Base-by-base conservation (phyloP, 2,797 vertebrate genomes). In the Megaceryle alcyon region DNA sequence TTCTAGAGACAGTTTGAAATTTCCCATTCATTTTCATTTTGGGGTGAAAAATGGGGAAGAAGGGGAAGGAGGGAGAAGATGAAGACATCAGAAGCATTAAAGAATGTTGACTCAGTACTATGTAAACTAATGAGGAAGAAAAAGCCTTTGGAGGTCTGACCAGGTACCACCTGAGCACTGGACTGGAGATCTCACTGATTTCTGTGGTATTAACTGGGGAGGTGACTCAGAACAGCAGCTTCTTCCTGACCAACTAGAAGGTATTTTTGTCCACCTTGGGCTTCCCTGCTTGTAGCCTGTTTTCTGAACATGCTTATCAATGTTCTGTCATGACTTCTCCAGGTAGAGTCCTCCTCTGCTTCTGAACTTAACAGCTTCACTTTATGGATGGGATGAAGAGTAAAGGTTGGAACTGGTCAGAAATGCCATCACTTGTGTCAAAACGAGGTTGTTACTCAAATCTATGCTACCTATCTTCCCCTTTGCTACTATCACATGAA, bases 381-480 rank as follows among this genome's bases (percentile, higher is more conserved):
- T 49, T 71, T 66, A 49, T 9, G 21, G 14, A 31, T 16, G 31
- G 49, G 33, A n/a, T 37, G 66, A n/a, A 57, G 64, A 59, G 63
- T 7, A 59, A 48, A 61, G 25, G 39, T 31, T 48, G 61, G 44
- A 64, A 64, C 26, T 4, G 49, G 39, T 60, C 39, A 65, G 73
- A 61, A 66, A 76, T 10, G 56, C 48, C 11, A 16, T 13, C 25
- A 4, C 3, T 19, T 14, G 7, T 3, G 11, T 31, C 13, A 69
- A 37, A 83, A 41, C 39, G 29, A 12, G 10, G 20, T 2, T 25
- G 57, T 70, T 44, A 25, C 39, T 41, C 43, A 44, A 11, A 51
- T 20, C 49, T 12, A 17, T 6, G 0, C 21, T 28, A 1, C 22
- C 60, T 28, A 1, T 26, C 60, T 63, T 37, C 44, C 44, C 9